Evolutionary conservation across 2,888 invertebrate species (phyloP).

Genomic region (Luffia ferchaultella): DNA sequence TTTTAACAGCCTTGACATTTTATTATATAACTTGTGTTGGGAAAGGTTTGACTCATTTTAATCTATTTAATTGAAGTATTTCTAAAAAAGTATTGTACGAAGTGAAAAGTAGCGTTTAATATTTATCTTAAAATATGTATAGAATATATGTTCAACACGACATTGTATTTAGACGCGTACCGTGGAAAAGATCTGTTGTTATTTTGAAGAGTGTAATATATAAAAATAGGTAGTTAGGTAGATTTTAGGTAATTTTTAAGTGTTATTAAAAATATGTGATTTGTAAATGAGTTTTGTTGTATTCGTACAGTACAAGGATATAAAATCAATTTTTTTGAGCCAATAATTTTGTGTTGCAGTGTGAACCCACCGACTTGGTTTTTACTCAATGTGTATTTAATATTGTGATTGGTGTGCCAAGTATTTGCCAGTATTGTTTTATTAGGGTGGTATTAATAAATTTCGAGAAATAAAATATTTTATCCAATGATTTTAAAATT

Average conservation of each 20-base stretch:
- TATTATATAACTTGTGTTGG: no score
- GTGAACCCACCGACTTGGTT: not conserved
- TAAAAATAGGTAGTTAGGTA: slow-evolving; percentile 15
- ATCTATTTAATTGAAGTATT: no score
- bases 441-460: no score
- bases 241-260: slow-evolving; percentile 26
- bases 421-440: no score
- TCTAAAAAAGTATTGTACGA: no score
- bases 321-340: not conserved
- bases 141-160: not conserved
- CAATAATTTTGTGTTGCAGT: not conserved
- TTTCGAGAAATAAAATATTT: no score
- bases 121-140: not conserved
- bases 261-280: slow-evolving; percentile 30
- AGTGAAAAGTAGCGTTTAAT: not conserved
- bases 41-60: no score
- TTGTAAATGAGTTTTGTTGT: not conserved
- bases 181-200: slow-evolving; percentile 30
- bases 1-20: no score
- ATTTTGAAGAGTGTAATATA: slow-evolving; percentile 29
- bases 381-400: not conserved
- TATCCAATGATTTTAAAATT: no score
- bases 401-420: not conserved
- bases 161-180: not conserved
- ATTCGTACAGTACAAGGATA: not conserved